Evolutionary conservation across 2,888 invertebrate species (phyloP).

Genomic region (Endomychus coccineus): DNA sequence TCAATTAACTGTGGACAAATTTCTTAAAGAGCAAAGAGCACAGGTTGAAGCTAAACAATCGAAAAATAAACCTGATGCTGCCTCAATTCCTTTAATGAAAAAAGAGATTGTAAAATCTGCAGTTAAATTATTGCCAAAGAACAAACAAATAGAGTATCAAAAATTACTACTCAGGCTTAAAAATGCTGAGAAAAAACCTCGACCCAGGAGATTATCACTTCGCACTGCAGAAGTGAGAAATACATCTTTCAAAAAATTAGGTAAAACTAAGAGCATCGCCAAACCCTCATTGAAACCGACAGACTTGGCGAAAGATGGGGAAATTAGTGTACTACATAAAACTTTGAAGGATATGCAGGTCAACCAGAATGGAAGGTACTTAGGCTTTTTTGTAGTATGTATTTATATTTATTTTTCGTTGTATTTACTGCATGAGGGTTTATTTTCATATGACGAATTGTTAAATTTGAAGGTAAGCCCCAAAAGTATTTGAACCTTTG

Average conservation of each 20-base stretch:
- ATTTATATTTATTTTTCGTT: no score
- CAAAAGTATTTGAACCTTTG: no score
- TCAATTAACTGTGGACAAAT: constrained; percentile 31
- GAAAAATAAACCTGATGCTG: not conserved
- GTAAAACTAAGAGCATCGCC: no score
- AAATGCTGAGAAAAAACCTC: constrained; percentile 28
- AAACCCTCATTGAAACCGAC: no score
- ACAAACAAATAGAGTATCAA: constrained; percentile 40
- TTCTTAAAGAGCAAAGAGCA: constrained; percentile 39
- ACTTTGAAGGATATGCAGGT: constrained; percentile 32
- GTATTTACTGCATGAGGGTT: no score
- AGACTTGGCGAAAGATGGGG: constrained; percentile 2
- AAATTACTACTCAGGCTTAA: constrained; percentile 35
- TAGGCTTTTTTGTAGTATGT: no score
- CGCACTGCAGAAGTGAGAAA: constrained; percentile 6
- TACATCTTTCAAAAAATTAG: constrained; percentile 12
- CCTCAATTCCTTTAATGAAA: not conserved
- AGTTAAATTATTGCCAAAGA: constrained; percentile 36
- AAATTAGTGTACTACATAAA: constrained; percentile 18
- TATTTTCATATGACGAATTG: no score
- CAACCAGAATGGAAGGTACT: constrained; percentile 38
- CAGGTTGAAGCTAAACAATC: constrained; percentile 32
- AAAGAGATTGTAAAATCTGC: not conserved
- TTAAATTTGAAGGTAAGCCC: no score
- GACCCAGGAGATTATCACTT: constrained; percentile 17